These are phyloP conservation scores for Oreochromis spilurus DNA, from an alignment of 2,113 vertebrate species.

Conservation along the genomic window DNA sequence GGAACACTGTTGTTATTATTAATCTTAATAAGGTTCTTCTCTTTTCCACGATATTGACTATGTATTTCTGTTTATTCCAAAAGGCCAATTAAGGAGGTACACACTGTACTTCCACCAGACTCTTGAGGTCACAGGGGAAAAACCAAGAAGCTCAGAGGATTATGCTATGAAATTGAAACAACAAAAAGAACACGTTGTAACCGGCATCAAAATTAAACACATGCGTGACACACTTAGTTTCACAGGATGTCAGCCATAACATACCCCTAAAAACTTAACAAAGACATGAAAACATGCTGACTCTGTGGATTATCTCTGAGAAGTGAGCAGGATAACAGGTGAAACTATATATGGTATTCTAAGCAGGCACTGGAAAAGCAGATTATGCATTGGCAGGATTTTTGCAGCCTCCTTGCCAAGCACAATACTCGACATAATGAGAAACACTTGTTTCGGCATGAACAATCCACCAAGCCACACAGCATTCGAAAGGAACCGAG, in stretches of 20 bases:
- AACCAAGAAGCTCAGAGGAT: not conserved
- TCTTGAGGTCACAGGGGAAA: not conserved
- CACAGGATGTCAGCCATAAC: not conserved
- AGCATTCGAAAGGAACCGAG: constrained; percentile 33
- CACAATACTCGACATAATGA: constrained; percentile 67
- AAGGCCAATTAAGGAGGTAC: not conserved
- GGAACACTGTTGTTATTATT: not conserved
- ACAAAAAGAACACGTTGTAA: not conserved
- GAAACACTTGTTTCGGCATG: constrained; percentile 68
- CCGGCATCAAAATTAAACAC: not conserved
- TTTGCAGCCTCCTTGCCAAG: constrained; percentile 47
- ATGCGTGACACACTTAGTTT: not conserved
- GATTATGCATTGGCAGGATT: constrained; percentile 59
- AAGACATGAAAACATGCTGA: constrained; percentile 29
- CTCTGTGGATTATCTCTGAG: constrained; percentile 44
- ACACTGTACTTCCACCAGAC: not conserved
- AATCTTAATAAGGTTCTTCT: not conserved
- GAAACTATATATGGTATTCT: constrained; percentile 70
- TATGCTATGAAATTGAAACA: not conserved
- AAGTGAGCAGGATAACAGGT: constrained; percentile 62
- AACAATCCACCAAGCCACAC: constrained; percentile 42
- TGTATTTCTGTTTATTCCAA: not conserved
- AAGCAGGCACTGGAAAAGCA: constrained; percentile 61
- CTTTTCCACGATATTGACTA: not conserved
- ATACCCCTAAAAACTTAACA: not conserved